Percentiles rank a stretch among this genome's conserved stretches.
Conservation (phyloP, 2,888 invertebrate genomes). For the Chrysina gloriosa region DNA sequence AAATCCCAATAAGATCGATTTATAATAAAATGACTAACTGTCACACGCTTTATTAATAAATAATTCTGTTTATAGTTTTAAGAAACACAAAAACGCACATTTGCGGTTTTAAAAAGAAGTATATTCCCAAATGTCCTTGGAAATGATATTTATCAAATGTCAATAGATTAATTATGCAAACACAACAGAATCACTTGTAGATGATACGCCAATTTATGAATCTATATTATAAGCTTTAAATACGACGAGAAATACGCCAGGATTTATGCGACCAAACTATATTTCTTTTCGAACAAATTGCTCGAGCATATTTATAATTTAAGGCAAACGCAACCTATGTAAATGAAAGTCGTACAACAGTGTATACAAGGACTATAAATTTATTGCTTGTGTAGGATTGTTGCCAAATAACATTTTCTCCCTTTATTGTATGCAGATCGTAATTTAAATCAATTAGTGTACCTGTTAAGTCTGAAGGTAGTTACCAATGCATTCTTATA, state of each 20-base stretch:
- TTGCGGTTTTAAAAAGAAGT: neutral
- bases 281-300: conserved; percentile 13
- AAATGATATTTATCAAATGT: conserved; percentile 23
- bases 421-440: neutral
- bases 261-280: conserved; percentile 6
- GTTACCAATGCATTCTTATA: neutral
- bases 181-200: neutral
- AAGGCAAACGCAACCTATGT: conserved; percentile 2
- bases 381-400: neutral
- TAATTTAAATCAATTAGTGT: conserved; percentile 17
- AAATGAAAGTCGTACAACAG: conserved; percentile 5
- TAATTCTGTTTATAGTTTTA: too few relatives aligned
- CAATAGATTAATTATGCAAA: conserved; percentile 24
- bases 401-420: conserved; percentile 5
- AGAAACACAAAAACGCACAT: neutral
- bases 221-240: conserved; percentile 10
- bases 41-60: conserved; percentile 1
- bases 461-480: neutral
- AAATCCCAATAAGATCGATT: too few relatives aligned
- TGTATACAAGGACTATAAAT: conserved; percentile 9
- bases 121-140: neutral
- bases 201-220: neutral
- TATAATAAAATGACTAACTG: too few relatives aligned
- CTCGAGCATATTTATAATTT: neutral
- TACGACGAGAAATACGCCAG: neutral